phyloP scores from a whole-genome alignment of 2,888 invertebrate species.

The Drosophila cracens region DNA sequence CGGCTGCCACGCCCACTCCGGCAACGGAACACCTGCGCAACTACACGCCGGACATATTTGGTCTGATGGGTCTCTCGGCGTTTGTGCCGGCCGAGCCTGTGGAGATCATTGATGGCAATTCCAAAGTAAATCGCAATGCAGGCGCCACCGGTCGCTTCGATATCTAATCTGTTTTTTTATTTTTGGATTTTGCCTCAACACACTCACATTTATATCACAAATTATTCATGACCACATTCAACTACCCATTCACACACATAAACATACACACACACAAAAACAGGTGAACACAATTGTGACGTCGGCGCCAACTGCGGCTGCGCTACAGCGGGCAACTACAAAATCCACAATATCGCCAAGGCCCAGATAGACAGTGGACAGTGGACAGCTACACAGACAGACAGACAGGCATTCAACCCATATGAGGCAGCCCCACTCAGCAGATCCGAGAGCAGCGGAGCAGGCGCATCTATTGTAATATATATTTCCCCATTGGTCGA shows the following conservation, averaged over 20 bases:
- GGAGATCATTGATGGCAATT: conserved; percentile 87
- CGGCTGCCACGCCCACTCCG: conserved; percentile 57
- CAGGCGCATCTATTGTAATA: conserved; percentile 65
- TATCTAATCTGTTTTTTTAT: conserved; percentile 56
- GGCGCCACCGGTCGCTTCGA: conserved; percentile 39
- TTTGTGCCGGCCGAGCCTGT: conserved; percentile 86
- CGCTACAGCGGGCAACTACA: conserved; percentile 52
- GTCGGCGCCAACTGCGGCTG: conserved; percentile 66
- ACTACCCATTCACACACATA: conserved; percentile 24
- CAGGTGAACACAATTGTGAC: conserved; percentile 82
- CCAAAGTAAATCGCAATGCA: conserved; percentile 86
- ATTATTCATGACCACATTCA: conserved; percentile 9
- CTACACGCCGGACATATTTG: conserved; percentile 85
- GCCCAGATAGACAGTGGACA: conserved; percentile 72
- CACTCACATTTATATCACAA: conserved; percentile 10
- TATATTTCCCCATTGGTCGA: conserved; percentile 52
- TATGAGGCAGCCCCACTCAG: conserved; percentile 9
- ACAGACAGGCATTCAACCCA: conserved; percentile 51
- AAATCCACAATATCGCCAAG: conserved; percentile 79
- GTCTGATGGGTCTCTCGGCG: conserved; percentile 86
- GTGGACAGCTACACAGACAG: conserved; percentile 35
- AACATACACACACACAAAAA: conserved; percentile 20
- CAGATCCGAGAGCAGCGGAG: conserved; percentile 10
- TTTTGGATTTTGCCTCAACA: conserved; percentile 41
- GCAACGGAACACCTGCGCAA: conserved; percentile 55